Evolutionary conservation across 2,888 invertebrate species (phyloP).

Genomic region (Steinernema scapterisci): DNA sequence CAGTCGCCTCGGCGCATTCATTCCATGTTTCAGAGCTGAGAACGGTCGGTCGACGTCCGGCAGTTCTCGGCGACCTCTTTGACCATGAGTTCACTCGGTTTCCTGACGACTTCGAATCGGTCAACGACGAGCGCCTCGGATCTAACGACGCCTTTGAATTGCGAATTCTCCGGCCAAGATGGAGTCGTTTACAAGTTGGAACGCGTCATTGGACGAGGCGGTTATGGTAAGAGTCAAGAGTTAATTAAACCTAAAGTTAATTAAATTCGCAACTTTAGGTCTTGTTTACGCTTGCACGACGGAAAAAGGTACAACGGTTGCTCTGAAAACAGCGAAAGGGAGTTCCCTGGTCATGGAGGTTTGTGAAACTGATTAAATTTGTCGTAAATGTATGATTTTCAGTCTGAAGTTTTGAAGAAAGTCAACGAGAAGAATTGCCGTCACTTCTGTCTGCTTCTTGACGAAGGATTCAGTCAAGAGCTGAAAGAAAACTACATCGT

Average conservation of each 20-base stretch:
- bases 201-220: slow-evolving; percentile 17
- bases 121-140: no score
- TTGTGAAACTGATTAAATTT: not conserved
- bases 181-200: slow-evolving; percentile 5
- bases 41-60: no score
- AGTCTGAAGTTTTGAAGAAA: not conserved
- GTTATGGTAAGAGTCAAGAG: not conserved
- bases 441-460: slow-evolving; percentile 8
- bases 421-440: slow-evolving; percentile 15
- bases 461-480: not conserved
- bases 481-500: slow-evolving; percentile 2
- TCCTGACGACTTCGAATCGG: no score
- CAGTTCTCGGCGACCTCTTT: no score
- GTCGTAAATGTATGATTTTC: not conserved
- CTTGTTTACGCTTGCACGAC: slow-evolving; percentile 2
- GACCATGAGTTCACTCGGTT: no score
- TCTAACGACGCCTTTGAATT: not conserved
- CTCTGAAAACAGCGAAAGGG: not conserved
- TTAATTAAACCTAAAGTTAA: not conserved
- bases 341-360: slow-evolving; percentile 4
- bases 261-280: not conserved
- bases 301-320: not conserved
- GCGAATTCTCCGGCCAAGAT: not conserved
- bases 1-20: no score
- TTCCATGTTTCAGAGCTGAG: no score